Conservation (phyloP, 2,888 invertebrate genomes). For the Scaptomyza parva region DNA sequence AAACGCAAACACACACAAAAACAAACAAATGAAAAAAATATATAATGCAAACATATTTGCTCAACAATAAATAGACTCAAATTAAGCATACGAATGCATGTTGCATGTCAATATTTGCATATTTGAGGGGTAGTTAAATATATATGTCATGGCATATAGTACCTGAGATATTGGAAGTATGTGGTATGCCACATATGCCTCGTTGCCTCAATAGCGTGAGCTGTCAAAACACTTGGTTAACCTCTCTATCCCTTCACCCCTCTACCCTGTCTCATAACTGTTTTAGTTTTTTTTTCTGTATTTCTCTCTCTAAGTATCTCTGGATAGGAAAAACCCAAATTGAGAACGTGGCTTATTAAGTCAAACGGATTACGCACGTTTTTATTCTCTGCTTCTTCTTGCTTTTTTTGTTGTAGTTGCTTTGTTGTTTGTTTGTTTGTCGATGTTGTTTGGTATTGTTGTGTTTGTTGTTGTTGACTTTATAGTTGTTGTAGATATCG, state of each 20-base stretch:
- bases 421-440: neutral
- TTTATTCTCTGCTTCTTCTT: too few species aligned
- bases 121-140: neutral
- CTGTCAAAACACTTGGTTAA: slow-evolving; percentile 39
- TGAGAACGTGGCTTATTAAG: slow-evolving; percentile 78
- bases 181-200: slow-evolving; percentile 9
- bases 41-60: slow-evolving; percentile 54
- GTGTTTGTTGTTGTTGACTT: neutral
- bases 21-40: too few species aligned
- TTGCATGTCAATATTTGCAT: slow-evolving; percentile 73
- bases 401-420: neutral
- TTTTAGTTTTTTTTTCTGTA: slow-evolving; percentile 1
- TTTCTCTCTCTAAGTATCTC: slow-evolving; percentile 3
- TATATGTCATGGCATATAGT: too few species aligned
- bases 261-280: neutral
- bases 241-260: neutral
- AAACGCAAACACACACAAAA: slow-evolving; percentile 17
- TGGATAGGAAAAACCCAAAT: slow-evolving; percentile 39
- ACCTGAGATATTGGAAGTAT: slow-evolving; percentile 7
- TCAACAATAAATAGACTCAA: slow-evolving; percentile 64
- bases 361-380: slow-evolving; percentile 71
- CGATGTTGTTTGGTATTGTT: slow-evolving; percentile 1
- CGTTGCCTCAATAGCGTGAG: slow-evolving; percentile 11
- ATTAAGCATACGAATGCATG: slow-evolving; percentile 67
- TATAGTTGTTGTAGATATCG: slow-evolving; percentile 19